Conservation (phyloP, 2,888 invertebrate genomes). For the Synergus laeviventris region DNA sequence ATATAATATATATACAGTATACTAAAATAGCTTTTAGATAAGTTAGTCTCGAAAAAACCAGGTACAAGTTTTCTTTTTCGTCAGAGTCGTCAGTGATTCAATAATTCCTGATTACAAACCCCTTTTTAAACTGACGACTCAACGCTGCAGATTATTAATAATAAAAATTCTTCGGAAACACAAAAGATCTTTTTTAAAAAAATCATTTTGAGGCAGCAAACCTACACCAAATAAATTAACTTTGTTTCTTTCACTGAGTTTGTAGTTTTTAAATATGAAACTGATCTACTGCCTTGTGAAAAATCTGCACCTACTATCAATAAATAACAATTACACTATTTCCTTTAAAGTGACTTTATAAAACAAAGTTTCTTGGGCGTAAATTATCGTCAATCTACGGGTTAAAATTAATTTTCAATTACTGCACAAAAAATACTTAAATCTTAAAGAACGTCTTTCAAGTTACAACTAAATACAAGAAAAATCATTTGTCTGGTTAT, state of each 20-base stretch:
- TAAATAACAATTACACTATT: constrained; percentile 36
- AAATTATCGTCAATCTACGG: constrained; percentile 7
- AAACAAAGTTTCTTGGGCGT: background rate
- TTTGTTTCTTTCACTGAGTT: background rate
- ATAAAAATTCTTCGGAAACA: background rate
- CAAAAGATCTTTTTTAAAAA: background rate
- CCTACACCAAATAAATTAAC: background rate
- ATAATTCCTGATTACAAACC: background rate
- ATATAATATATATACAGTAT: constrained; percentile 16
- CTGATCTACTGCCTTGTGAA: background rate
- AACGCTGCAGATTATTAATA: background rate
- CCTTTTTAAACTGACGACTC: background rate
- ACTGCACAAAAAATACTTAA: background rate
- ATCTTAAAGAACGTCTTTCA: constrained; percentile 11
- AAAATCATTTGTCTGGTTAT: background rate
- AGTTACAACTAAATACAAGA: constrained; percentile 9
- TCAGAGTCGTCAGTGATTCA: constrained; percentile 16
- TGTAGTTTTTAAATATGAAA: background rate
- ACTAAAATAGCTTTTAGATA: constrained; percentile 6
- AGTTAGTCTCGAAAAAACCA: constrained; percentile 35
- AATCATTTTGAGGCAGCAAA: background rate
- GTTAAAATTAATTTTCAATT: constrained; percentile 22
- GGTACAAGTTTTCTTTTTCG: constrained; percentile 26
- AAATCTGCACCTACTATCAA: background rate
- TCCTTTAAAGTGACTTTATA: constrained; percentile 15